Percentiles rank a stretch among this genome's conserved stretches.
Conservation (phyloP, 2,797 vertebrate species). For the Myoxocephalus aenaeus region DNA sequence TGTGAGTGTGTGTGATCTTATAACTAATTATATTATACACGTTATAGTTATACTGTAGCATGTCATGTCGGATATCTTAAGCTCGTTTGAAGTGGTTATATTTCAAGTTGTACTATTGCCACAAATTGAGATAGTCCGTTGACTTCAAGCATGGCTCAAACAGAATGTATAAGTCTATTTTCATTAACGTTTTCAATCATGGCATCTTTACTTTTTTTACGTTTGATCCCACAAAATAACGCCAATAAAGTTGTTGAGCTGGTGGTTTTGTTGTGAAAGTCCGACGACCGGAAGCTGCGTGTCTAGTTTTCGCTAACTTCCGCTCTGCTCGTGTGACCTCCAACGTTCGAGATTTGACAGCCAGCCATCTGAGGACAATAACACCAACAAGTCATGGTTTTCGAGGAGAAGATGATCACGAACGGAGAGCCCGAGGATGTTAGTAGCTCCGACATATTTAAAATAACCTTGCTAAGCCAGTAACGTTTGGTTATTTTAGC, state of each 20-base stretch:
- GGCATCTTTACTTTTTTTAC: neutral
- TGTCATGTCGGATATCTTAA: neutral
- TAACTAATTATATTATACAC: neutral
- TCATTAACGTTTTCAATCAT: neutral
- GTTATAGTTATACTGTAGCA: neutral
- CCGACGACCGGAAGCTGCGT: neutral
- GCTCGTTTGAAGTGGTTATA: neutral
- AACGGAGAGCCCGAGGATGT: conserved; percentile 85
- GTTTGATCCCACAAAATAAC: too few relatives aligned
- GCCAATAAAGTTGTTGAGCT: neutral
- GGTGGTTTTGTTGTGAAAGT: conserved; percentile 54
- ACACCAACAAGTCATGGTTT: conserved; percentile 73
- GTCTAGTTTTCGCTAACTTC: neutral
- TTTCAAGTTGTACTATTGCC: too few relatives aligned
- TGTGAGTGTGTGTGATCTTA: neutral
- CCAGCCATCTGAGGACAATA: conserved; percentile 42
- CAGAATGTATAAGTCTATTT: neutral
- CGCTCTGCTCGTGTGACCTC: conserved; percentile 61
- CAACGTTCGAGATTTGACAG: conserved; percentile 21
- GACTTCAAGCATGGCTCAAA: neutral
- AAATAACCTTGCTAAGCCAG: fast-evolving
- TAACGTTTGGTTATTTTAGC: neutral
- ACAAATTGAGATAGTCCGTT: too few relatives aligned
- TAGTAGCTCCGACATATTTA: neutral
- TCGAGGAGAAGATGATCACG: conserved; percentile 82